Base-by-base conservation (phyloP, 2,888 invertebrate species). In the Ectemnius continuus region DNA sequence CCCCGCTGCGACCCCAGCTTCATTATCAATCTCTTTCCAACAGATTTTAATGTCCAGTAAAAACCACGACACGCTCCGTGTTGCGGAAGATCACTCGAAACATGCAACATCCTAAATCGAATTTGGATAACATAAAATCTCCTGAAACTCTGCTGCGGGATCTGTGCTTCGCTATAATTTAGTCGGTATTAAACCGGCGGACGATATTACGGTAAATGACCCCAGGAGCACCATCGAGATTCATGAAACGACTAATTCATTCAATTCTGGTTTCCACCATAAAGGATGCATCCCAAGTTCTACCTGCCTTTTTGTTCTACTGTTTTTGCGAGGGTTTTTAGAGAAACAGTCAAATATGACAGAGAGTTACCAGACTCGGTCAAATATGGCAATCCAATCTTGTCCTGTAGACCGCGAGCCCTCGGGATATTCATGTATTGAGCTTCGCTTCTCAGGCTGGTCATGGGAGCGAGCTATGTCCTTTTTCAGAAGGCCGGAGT, bases 321-420 rank as follows among this genome's bases (percentile, higher is more conserved):
- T 76, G 65, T 76, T 52, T 58, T 60, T 56, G 59, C 62, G 36
- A 61, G 61, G 56, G 58, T 72, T 75, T 72, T 61, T 64, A 52
- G 52, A 36, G 47, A 71, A 71, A 62, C 70, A 70, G 71, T 73
- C 76, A 71, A 70, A 71, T 47, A 52, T 62, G 56, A 60, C 62
- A 46, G 63, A 36, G 52, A 47, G 61, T 71, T 75, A 64, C 59
- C 68, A 66, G 57, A 67, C 65, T 69, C 67, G 60, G 64, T 56
- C 67, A 72, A 74, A 80, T 79, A 77, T 72, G 73, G 70, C 63
- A 74, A 79, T 79, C 68, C 60, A 74, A 75, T 75, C 78, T 16
- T 23, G 8, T 36, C 70, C 63, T 45, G 58, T 64, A 16, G 16
- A 14, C 14, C 4, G 52, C 52, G n/a, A 52, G n/a, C 52, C 16